Percentiles rank a stretch among this genome's conserved stretches.
These are phyloP conservation scores for Pangasius djambal DNA, from an alignment of 2,797 vertebrate genomes.

Conservation along the genomic window DNA sequence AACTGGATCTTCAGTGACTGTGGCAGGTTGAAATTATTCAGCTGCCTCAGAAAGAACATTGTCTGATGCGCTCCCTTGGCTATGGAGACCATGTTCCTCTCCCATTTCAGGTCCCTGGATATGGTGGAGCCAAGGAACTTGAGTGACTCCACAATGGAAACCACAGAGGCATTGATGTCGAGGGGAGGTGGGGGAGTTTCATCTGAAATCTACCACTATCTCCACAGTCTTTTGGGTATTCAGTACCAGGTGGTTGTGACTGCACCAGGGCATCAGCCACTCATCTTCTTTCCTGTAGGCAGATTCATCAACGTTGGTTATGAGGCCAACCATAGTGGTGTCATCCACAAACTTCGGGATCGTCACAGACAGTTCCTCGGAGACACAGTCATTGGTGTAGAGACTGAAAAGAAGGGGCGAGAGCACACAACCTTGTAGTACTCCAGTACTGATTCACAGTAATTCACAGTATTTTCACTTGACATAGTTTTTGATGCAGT, in stretches of 20 bases:
- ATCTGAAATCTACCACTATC: neutral
- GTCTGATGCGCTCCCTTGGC: neutral
- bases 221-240: neutral
- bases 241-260: neutral
- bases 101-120: neutral
- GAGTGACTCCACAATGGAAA: neutral
- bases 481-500: neutral
- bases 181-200: neutral
- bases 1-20: neutral
- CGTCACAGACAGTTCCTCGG: neutral
- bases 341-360: neutral
- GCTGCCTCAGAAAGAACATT: neutral
- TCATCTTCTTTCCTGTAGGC: neutral
- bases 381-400: neutral
- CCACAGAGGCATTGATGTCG: neutral
- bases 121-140: neutral
- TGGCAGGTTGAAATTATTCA: neutral
- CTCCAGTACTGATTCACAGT: too few relatives aligned
- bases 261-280: neutral
- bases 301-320: neutral
- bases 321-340: neutral
- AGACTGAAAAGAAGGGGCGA: neutral
- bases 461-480: neutral
- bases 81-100: neutral
- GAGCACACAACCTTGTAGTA: neutral